These are phyloP conservation scores for Rallus limicola DNA, from an alignment of 2,113 vertebrate species.

Conservation along the genomic window DNA sequence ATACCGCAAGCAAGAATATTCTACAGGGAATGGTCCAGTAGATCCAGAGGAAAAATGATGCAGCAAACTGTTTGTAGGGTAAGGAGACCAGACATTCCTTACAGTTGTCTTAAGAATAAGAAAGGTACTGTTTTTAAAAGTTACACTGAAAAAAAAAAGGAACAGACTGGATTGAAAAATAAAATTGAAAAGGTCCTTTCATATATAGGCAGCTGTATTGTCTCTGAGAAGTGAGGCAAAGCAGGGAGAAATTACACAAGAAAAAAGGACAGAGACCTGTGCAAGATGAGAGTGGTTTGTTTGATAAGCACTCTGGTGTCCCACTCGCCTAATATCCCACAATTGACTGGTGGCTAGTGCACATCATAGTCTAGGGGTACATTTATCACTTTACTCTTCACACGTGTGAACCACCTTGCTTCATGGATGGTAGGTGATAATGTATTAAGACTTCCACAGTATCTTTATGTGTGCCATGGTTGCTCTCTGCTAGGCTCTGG, in stretches of 20 bases:
- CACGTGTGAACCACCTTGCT: background rate
- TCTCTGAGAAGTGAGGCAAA: background rate
- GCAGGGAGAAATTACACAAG: background rate
- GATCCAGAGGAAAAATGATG: background rate
- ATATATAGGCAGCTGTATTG: background rate
- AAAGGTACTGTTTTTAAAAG: background rate
- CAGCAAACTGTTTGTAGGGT: background rate
- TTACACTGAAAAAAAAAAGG: background rate
- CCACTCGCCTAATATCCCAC: background rate
- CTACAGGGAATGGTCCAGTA: background rate
- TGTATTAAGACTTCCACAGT: background rate
- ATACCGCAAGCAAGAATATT: background rate
- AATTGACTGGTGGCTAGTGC: background rate
- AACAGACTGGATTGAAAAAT: background rate
- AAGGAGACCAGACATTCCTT: background rate
- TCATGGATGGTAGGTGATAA: background rate
- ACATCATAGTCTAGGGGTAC: background rate
- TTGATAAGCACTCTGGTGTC: background rate
- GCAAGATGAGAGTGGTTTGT: background rate
- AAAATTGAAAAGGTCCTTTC: background rate
- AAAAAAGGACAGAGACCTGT: background rate
- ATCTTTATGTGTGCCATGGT: background rate
- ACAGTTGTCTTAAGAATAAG: background rate
- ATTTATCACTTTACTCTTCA: background rate
- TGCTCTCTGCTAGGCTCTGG: fast-evolving